Percentiles rank a stretch among this genome's conserved stretches.
Evolutionary conservation across 2,888 invertebrate genomes (phyloP).

Genomic region (Pollenia amentaria): DNA sequence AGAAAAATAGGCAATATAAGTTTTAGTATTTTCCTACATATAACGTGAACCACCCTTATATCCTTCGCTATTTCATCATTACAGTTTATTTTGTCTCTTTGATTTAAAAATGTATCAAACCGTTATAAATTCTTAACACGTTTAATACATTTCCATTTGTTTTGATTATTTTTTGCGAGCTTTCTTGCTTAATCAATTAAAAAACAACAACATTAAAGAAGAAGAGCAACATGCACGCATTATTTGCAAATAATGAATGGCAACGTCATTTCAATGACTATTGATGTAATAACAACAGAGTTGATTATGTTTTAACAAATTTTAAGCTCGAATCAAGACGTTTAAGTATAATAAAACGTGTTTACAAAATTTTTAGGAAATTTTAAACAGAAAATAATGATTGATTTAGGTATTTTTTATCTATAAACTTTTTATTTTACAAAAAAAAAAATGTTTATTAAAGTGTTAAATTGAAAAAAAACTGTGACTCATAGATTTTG

Average conservation of each 20-base stretch:
- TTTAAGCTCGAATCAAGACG: neutral
- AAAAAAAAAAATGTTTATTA: neutral
- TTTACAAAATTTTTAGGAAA: conserved; percentile 8
- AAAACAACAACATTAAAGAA: conserved; percentile 20
- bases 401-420: neutral
- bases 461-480: neutral
- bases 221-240: neutral
- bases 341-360: neutral
- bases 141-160: conserved; percentile 27
- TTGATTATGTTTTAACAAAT: neutral
- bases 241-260: conserved; percentile 37
- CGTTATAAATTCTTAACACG: conserved; percentile 54
- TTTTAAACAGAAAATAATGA: conserved; percentile 27
- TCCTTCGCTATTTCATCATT: neutral
- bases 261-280: conserved; percentile 38
- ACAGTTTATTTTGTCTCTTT: neutral
- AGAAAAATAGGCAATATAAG: no score
- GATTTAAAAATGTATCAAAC: conserved; percentile 25
- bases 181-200: conserved; percentile 1
- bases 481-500: no score
- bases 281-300: conserved; percentile 26
- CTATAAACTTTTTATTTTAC: no score
- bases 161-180: conserved; percentile 23
- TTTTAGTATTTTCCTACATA: no score
- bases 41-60: neutral